Evolutionary conservation across 2,888 invertebrate species (phyloP), one percentile per base, ranked within the genome.

Genomic region (Saturnia pavonia): DNA sequence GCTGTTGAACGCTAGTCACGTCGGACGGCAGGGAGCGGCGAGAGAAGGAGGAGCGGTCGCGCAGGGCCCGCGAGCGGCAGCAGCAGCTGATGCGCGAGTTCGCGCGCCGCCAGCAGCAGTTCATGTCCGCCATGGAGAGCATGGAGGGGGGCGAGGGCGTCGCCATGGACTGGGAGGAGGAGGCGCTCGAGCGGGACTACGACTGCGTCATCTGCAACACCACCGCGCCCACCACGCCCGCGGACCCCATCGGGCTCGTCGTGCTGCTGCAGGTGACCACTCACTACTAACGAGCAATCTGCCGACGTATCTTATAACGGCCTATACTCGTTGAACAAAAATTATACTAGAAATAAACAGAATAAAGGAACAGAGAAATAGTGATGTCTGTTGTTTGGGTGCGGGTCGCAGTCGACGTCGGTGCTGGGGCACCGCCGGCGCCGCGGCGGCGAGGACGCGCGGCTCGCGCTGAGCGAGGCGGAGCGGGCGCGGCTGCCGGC

Each of bases 141-240:
- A 74, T 80, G 78, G 86, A 85, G 69, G 83, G 73, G 92, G 95
- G 74, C 90, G 96, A 82, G 85, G 89, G 74, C 87, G 94, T 75
- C 66, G 79, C 81, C 76, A 96, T 95, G 95, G 96, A 96, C 78
- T 96, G 96, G 94, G 95, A 95, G 76, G 95, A 95, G 79, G 95
- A 95, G 80, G 95, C 95, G 57, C 82, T 80, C 22, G 95, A 96
- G 77, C 95, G 95, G 78, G 97, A 97, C 88, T 99, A 98, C 91
- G 97, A 98, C 90, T 99, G 99, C 93, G 98, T 98, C 75, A 99
- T 99, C 80, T 99, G 99, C 90, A 98, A 97, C 92, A 97, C 97
- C 86, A 97, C 97, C 73, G 96, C 97, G 51, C 96, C 98, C 27
- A 97, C 98, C 83, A 97, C 97, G 0, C 96, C 97, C 76, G 96